Percentiles rank a stretch among this genome's conserved stretches.
Evolutionary conservation across 2,888 invertebrate species (phyloP).

Genomic region (Ophraella communa): DNA sequence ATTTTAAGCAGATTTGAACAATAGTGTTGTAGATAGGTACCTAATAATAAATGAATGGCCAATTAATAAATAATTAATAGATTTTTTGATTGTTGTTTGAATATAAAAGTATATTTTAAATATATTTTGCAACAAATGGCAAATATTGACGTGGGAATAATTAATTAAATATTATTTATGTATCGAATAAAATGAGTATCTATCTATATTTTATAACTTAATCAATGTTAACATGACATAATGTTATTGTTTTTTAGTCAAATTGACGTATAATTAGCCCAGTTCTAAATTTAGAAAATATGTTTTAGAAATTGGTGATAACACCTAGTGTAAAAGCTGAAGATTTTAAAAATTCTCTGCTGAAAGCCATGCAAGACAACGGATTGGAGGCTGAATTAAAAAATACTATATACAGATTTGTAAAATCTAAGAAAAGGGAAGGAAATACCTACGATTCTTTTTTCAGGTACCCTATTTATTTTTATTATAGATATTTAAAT

Average conservation of each 20-base stretch:
- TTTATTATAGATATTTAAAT: too few species aligned
- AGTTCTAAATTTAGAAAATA: slow-evolving; percentile 10
- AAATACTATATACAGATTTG: slow-evolving; percentile 85
- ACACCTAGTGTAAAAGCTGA: slow-evolving; percentile 77
- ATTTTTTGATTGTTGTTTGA: too few species aligned
- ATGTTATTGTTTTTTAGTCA: slow-evolving; percentile 1
- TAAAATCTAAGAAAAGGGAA: slow-evolving; percentile 65
- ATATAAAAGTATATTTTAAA: too few species aligned
- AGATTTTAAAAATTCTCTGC: slow-evolving; percentile 78
- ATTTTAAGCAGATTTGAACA: not conserved
- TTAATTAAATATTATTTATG: too few species aligned
- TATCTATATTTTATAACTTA: too few species aligned
- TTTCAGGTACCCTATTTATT: slow-evolving; percentile 42
- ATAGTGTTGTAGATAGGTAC: too few species aligned
- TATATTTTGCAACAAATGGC: too few species aligned
- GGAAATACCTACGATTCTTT: slow-evolving; percentile 64
- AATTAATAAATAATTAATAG: too few species aligned
- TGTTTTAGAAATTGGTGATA: slow-evolving; percentile 75
- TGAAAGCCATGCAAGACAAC: slow-evolving; percentile 77
- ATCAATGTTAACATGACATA: not conserved
- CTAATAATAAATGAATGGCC: too few species aligned
- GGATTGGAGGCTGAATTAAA: slow-evolving; percentile 83
- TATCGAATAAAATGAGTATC: too few species aligned
- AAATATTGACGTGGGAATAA: too few species aligned
- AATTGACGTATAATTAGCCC: slow-evolving; percentile 24